Base-by-base conservation (phyloP, 2,888 invertebrate species). In the Lydus trimaculatus region DNA sequence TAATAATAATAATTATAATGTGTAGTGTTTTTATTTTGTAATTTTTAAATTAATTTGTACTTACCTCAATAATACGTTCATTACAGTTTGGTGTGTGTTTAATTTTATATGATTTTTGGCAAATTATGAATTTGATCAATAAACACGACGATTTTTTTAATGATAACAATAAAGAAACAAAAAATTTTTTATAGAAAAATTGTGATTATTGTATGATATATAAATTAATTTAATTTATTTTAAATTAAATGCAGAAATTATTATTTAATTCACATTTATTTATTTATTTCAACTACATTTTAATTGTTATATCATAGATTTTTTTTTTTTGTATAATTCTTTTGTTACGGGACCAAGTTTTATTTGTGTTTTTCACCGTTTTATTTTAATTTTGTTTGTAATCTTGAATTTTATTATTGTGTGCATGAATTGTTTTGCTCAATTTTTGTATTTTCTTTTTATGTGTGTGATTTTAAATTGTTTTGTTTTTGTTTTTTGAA, bases 171-270 rank as follows among this genome's bases (percentile, higher is more conserved):
- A n/a, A n/a, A n/a, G n/a, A n/a, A n/a, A n/a, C n/a, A 75, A 73
- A 71, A 58, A 61, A 64, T 67, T 70, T 63, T 56, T 56, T 61
- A 65, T 39, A n/a, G 17, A 33, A 33, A 43, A 73, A 64, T 69
- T 66, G 71, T 76, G 69, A 71, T 71, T 72, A 70, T 73, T 74
- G 75, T 75, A 72, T 72, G 67, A 72, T 75, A 74, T 75, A 74
- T 66, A 72, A 72, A 64, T 67, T 69, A 64, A 73, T 70, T 70
- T 74, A 67, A 70, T 74, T 73, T 74, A 70, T 69, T 73, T 15
- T 48, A 48, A 70, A 63, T 70, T 73, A 64, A 72, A 62, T 56
- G 33, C 28, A 63, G 48, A 65, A 66, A 63, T 39, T 52, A 63
- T 39, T 52, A 58, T 59, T 58, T 65, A 43, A 56, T 64, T 60